phyloP scores from a whole-genome alignment of 2,113 vertebrate species.

The Hoplias malabaricus region DNA sequence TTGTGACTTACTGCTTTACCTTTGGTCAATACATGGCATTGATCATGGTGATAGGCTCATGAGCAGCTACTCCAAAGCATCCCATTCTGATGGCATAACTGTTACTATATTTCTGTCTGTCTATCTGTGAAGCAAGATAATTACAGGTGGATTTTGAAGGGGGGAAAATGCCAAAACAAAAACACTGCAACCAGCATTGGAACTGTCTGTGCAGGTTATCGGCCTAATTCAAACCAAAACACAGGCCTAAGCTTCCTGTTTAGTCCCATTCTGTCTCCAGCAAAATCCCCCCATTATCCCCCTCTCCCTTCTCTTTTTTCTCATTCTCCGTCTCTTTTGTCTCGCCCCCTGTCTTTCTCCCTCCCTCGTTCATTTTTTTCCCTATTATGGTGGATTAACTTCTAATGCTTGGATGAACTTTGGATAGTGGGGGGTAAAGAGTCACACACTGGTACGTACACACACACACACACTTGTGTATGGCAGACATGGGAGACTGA shows the following conservation, averaged over 20 bases:
- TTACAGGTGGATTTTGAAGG: constrained; percentile 7
- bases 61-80: too few species aligned
- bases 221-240: constrained; percentile 32
- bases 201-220: constrained; percentile 36
- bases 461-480: constrained; percentile 47
- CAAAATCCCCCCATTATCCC: neutral
- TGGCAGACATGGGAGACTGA: constrained; percentile 26
- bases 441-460: constrained; percentile 61
- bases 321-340: constrained; percentile 38
- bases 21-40: too few species aligned
- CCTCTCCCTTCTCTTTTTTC: constrained; percentile 27
- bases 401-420: constrained; percentile 75
- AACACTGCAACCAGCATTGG: constrained; percentile 1
- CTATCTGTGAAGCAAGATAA: neutral
- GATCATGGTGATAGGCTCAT: too few species aligned
- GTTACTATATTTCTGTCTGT: too few species aligned
- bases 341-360: neutral
- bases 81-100: too few species aligned
- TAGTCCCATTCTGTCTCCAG: constrained; percentile 21
- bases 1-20: too few species aligned
- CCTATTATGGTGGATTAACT: constrained; percentile 79
- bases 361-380: constrained; percentile 55
- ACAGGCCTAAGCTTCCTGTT: constrained; percentile 23
- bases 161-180: neutral
- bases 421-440: constrained; percentile 66